Conservation (phyloP, 92 coral and sea anemone genomes). For the Nematostella vectensis region DNA sequence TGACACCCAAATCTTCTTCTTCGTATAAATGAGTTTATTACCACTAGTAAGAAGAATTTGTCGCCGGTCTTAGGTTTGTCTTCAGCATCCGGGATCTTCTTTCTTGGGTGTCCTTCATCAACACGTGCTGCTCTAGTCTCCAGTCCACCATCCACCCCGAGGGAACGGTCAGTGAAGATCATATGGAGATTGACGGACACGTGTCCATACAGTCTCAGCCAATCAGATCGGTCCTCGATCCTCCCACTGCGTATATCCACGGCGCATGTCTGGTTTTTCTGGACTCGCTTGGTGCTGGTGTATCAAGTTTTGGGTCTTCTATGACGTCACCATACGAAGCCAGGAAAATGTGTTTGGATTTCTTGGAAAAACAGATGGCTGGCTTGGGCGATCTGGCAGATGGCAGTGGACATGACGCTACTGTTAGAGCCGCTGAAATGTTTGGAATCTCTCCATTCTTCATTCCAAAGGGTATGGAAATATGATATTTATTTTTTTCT, state of each 20-base stretch:
- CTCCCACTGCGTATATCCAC: slow-evolving; percentile 71
- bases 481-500: no score
- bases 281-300: slow-evolving; percentile 86
- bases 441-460: slow-evolving; percentile 75
- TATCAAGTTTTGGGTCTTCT: slow-evolving; percentile 30
- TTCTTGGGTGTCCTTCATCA: slow-evolving; percentile 91
- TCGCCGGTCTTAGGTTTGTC: slow-evolving; percentile 42
- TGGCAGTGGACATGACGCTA: slow-evolving; percentile 8
- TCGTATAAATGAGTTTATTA: no score
- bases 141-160: neutral
- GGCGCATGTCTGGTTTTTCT: slow-evolving; percentile 95
- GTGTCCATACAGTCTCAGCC: slow-evolving; percentile 1
- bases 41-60: no score
- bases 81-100: slow-evolving; percentile 83
- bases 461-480: slow-evolving; percentile 55
- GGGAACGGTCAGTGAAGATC: neutral
- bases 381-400: slow-evolving; percentile 1
- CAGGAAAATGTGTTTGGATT: slow-evolving; percentile 56
- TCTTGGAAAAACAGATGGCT: slow-evolving; percentile 48
- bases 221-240: slow-evolving; percentile 31
- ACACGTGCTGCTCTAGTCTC: slow-evolving; percentile 45
- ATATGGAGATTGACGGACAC: neutral
- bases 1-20: no score
- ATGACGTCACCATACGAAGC: slow-evolving; percentile 32
- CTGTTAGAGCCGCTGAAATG: slow-evolving; percentile 19